Conservation (phyloP, 2,888 invertebrate genomes). For the Pheosia gnoma region DNA sequence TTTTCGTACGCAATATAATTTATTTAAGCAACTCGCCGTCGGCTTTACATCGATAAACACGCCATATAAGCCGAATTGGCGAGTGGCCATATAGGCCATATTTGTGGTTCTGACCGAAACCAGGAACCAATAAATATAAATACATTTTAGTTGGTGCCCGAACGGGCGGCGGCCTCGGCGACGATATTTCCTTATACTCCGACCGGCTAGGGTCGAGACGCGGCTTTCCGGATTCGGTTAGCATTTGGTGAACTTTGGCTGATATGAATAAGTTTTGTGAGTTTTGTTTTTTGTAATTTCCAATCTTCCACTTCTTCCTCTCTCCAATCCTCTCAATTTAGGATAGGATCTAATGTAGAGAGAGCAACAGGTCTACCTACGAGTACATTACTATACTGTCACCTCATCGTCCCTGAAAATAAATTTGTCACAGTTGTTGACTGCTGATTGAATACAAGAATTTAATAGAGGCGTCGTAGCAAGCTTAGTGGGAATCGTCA, state of each 20-base stretch:
- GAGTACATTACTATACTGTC: no score
- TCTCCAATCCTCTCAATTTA: no score
- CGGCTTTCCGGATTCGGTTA: not conserved
- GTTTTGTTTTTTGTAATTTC: not conserved
- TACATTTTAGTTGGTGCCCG: slow-evolving; percentile 65
- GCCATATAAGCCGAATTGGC: slow-evolving; percentile 45
- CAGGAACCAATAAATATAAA: slow-evolving; percentile 70
- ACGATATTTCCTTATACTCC: slow-evolving; percentile 69
- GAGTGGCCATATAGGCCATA: slow-evolving; percentile 28
- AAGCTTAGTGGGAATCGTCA: no score
- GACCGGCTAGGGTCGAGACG: slow-evolving; percentile 28
- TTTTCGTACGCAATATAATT: slow-evolving; percentile 31
- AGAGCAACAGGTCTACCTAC: no score
- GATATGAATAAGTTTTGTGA: not conserved
- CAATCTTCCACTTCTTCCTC: no score
- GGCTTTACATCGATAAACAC: slow-evolving; percentile 52
- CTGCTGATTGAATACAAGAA: no score
- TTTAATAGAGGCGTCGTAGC: no score
- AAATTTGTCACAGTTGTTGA: no score
- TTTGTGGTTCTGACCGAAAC: slow-evolving; percentile 50
- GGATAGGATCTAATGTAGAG: no score
- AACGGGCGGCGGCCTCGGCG: slow-evolving; percentile 62
- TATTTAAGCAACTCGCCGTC: slow-evolving; percentile 41
- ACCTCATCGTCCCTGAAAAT: no score
- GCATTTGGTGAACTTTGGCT: not conserved